Evolutionary conservation across 2,888 invertebrate species (phyloP), one percentile per base, ranked within the genome.

Genomic region (Flexamia atlantica): DNA sequence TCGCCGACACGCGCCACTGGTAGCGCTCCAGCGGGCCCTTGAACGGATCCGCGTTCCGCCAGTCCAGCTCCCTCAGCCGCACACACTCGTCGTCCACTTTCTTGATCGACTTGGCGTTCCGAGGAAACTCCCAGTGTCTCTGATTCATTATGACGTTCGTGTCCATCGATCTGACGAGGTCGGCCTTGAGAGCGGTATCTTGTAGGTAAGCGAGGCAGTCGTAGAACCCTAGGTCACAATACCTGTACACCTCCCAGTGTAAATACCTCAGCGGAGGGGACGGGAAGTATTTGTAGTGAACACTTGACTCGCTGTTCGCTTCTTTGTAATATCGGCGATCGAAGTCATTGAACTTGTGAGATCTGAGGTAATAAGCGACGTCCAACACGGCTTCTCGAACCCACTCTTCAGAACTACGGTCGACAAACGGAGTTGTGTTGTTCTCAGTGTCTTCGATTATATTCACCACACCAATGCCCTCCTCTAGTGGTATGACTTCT

Each of bases 301-400:
- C 89, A 40, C 87, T 87, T 79, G 87, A 86, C n/a, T 85, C 42
- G 86, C 90, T 86, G 86, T 83, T 81, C 40, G 81, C 1, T 32
- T 82, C 80, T 17, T 40, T 85, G 30, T 25, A 50, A 25, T 79
- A 84, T 80, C 64, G 23, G 82, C 92, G 90, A 89, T 94, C 94
- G 89, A 92, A 93, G 88, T 93, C 93, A 87, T 92, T 93, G 88
- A 94, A 94, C 90, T 94, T 94, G 88, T 94, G 92, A 50, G 92
- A 90, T 72, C 94, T 90, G 84, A 94, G 89, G 88, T 92, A 93
- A 89, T 93, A 93, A 0, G 93, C 93, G 64, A 94, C 91, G 87
- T 93, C 92, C 86, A 90, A 90, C 82, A 94, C 88, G 7, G 92
- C 92, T 42, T 89, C 90, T 81, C 89, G 89, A n/a, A 90, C 87